A percentile compares a stretch with the other conserved stretches of the same genome.
Conservation (phyloP, 2,113 vertebrate species). For the Dipodomys stephensi region DNA sequence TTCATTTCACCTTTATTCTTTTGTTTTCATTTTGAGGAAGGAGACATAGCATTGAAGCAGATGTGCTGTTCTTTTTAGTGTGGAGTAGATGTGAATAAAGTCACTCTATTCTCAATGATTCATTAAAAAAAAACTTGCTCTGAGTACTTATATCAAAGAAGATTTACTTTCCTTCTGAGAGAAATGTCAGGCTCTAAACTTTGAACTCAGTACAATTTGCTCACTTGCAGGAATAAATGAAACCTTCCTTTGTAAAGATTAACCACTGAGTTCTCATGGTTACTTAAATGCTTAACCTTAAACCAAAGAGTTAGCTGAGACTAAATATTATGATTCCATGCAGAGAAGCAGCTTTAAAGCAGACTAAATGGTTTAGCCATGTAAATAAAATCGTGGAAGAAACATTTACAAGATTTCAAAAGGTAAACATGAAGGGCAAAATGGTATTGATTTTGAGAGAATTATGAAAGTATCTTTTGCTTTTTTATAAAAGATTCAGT, state of each 20-base stretch:
- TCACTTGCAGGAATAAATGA: background rate
- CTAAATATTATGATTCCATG: background rate
- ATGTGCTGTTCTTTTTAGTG: background rate
- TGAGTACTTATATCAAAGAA: background rate
- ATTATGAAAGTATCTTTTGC: background rate
- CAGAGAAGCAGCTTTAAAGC: background rate
- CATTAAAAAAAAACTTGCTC: background rate
- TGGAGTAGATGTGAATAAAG: no score
- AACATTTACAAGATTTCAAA: slow-evolving; percentile 19
- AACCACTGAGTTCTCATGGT: background rate
- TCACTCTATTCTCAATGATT: background rate
- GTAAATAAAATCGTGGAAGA: slow-evolving; percentile 21
- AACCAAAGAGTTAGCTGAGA: background rate
- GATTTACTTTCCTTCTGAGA: background rate
- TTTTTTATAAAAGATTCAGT: background rate
- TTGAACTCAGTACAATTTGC: slow-evolving; percentile 39
- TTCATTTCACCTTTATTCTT: no score
- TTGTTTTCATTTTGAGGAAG: no score
- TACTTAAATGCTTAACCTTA: slow-evolving; percentile 10
- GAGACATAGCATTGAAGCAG: background rate
- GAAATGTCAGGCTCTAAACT: slow-evolving; percentile 49
- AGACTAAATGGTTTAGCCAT: background rate
- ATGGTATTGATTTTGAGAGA: background rate
- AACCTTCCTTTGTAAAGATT: slow-evolving; percentile 57
- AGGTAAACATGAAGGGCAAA: background rate